Evolutionary conservation across 2,113 vertebrate species (phyloP).

Genomic region (Empidonax traillii): DNA sequence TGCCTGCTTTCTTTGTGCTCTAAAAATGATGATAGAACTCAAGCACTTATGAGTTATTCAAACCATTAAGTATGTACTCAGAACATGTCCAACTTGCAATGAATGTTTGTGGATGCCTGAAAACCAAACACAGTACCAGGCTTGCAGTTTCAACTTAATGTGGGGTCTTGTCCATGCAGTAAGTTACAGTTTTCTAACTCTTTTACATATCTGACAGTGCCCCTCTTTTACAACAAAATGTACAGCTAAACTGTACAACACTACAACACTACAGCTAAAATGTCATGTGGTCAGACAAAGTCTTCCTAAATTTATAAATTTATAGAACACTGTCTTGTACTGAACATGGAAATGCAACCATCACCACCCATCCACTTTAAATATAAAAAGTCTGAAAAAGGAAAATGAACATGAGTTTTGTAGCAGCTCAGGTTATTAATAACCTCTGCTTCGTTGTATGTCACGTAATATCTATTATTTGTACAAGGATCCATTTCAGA

Average conservation of each 20-base stretch:
- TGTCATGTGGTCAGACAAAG: neutral
- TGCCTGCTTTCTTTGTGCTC: neutral
- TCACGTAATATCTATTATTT: neutral
- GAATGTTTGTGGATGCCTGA: neutral
- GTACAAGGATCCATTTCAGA: neutral
- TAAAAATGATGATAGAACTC: neutral
- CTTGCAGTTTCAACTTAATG: neutral
- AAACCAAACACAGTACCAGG: neutral
- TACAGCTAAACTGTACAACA: neutral
- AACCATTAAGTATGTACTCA: neutral
- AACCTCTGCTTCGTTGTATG: accelerated
- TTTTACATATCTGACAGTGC: neutral
- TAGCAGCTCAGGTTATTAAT: neutral
- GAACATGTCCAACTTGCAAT: neutral
- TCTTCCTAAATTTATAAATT: neutral
- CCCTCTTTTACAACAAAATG: neutral
- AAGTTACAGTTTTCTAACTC: neutral
- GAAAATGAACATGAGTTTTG: neutral
- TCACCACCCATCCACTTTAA: neutral
- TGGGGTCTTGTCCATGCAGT: neutral
- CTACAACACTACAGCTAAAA: neutral
- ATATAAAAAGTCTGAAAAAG: neutral
- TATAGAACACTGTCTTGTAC: neutral
- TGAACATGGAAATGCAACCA: neutral
- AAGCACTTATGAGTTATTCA: neutral